Conservation (phyloP, 2,113 vertebrate genomes). For the Lichenostomus cassidix region DNA sequence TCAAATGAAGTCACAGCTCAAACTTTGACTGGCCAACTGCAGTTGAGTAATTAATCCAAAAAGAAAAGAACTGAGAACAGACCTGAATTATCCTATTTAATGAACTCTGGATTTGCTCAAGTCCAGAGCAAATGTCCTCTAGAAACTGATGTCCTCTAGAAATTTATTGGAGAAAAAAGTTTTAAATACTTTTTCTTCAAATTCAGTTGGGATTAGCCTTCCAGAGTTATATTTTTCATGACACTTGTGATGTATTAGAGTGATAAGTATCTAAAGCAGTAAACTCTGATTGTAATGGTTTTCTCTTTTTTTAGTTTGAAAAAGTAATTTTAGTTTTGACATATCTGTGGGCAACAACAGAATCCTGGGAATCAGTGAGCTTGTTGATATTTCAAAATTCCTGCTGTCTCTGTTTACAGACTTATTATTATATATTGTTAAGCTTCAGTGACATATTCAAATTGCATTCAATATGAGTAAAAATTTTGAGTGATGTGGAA, state of each 20-base stretch:
- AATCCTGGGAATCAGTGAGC: neutral
- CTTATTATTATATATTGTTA: neutral
- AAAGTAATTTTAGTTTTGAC: neutral
- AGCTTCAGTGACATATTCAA: neutral
- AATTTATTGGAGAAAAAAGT: neutral
- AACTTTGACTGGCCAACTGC: neutral
- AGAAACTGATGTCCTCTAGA: neutral
- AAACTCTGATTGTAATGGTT: neutral
- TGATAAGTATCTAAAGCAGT: neutral
- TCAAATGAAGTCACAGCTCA: neutral
- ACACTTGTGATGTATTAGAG: neutral
- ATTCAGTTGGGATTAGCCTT: neutral
- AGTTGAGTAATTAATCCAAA: neutral
- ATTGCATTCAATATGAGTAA: neutral
- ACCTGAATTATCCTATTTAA: neutral
- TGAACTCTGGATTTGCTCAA: neutral
- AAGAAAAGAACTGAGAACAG: neutral
- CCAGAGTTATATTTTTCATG: neutral
- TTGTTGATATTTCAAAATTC: constrained; percentile 7
- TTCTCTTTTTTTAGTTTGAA: neutral
- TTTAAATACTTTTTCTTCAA: neutral
- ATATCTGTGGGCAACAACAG: neutral
- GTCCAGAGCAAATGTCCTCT: neutral
- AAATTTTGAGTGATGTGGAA: neutral
- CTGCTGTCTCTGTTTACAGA: constrained; percentile 31